These are phyloP conservation scores for Erynnis tages DNA, from an alignment of 2,888 invertebrate species.

Conservation along the genomic window DNA sequence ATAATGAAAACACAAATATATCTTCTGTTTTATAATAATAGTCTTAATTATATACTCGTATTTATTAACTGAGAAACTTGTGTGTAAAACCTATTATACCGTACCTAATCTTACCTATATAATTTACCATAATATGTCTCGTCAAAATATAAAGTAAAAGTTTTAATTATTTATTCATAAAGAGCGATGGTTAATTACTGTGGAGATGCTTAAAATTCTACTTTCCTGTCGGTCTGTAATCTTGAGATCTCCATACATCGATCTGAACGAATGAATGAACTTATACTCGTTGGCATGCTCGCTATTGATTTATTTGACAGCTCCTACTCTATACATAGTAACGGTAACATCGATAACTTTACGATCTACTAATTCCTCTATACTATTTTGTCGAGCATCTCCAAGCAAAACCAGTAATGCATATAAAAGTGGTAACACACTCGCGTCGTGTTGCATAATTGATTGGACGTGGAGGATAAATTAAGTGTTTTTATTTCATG, in stretches of 20 bases:
- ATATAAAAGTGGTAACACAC: slow-evolving; percentile 41
- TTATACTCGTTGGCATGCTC: slow-evolving; percentile 33
- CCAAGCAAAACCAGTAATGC: slow-evolving; percentile 42
- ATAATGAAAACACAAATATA: too few relatives aligned
- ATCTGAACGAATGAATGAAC: slow-evolving; percentile 33
- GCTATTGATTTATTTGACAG: slow-evolving; percentile 39
- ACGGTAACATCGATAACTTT: slow-evolving; percentile 41
- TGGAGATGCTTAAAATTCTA: slow-evolving; percentile 27
- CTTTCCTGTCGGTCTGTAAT: slow-evolving; percentile 23
- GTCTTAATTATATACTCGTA: too few relatives aligned
- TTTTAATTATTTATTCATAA: slow-evolving; percentile 9
- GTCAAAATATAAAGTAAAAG: neutral
- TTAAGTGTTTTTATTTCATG: slow-evolving; percentile 44
- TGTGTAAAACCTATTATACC: too few relatives aligned
- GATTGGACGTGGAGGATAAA: slow-evolving; percentile 46
- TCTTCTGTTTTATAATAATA: too few relatives aligned
- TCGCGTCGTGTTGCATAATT: slow-evolving; percentile 44
- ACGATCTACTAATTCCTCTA: slow-evolving; percentile 41
- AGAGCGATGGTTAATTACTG: slow-evolving; percentile 18
- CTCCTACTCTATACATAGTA: slow-evolving; percentile 35
- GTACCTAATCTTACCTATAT: too few relatives aligned
- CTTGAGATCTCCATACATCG: slow-evolving; percentile 27
- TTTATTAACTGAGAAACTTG: too few relatives aligned
- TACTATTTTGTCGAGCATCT: slow-evolving; percentile 38
- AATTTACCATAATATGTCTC: too few relatives aligned